These are phyloP conservation scores for Eidolon dupreanum DNA, from an alignment of 2,797 vertebrate species.

Conservation along the genomic window DNA sequence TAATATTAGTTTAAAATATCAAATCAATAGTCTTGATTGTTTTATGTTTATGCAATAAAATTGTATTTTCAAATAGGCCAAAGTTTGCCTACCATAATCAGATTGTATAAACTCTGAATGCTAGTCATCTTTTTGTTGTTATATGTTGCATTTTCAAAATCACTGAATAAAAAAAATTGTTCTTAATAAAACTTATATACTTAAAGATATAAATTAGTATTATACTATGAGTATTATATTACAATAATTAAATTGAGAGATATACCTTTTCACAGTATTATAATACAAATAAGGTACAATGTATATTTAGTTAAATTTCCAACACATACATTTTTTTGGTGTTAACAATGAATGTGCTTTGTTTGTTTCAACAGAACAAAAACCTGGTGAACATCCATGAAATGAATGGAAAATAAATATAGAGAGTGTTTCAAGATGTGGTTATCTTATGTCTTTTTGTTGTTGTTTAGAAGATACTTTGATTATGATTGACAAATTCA, in stretches of 20 bases:
- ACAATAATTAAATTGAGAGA: conserved; percentile 8
- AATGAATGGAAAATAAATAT: not conserved
- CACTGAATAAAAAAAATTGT: not conserved
- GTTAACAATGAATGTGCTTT: not conserved
- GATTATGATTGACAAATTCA: not conserved
- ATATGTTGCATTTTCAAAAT: not conserved
- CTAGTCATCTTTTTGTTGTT: not conserved
- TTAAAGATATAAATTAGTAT: not conserved
- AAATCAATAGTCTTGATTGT: not conserved
- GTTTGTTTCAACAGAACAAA: not conserved
- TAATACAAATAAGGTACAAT: not conserved
- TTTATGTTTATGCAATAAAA: not conserved
- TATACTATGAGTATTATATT: not conserved
- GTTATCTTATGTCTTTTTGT: not conserved
- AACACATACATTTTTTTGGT: not conserved
- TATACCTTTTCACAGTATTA: not conserved
- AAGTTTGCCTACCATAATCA: not conserved
- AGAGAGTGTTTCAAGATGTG: conserved; percentile 22
- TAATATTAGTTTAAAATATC: not conserved
- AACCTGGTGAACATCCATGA: not conserved
- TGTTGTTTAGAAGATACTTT: not conserved
- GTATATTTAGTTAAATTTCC: not conserved
- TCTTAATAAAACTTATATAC: not conserved
- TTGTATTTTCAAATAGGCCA: not conserved
- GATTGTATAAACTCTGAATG: not conserved